Evolutionary conservation across 2,888 invertebrate species (phyloP).

Genomic region (Laspeyria flexula): DNA sequence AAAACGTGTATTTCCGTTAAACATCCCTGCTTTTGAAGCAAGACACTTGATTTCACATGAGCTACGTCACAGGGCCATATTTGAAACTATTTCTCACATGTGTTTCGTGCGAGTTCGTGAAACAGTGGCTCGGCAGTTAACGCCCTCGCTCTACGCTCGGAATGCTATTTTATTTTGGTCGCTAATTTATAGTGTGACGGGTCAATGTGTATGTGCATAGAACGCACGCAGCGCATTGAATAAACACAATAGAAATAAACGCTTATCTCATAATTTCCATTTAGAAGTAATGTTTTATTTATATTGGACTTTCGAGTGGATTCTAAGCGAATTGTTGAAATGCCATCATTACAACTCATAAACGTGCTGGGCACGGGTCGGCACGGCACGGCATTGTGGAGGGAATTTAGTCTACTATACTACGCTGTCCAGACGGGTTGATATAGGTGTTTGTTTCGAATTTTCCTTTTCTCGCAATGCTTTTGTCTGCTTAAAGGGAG

Average conservation of each 20-base stretch:
- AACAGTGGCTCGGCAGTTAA: conserved; percentile 52
- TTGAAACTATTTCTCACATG: conserved; percentile 42
- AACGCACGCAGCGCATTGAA: conserved; percentile 36
- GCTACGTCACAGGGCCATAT: conserved; percentile 12
- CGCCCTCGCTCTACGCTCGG: conserved; percentile 55
- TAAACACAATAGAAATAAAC: conserved; percentile 50
- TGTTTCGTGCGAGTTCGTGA: conserved; percentile 22
- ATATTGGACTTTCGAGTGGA: conserved; percentile 21
- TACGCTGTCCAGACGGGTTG: too few species aligned
- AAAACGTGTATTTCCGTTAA: conserved; percentile 1
- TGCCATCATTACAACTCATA: too few species aligned
- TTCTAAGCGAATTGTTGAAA: not conserved
- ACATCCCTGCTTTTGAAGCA: conserved; percentile 4
- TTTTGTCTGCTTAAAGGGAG: too few species aligned
- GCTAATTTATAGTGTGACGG: conserved; percentile 69
- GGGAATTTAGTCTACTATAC: too few species aligned
- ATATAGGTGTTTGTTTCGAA: too few species aligned
- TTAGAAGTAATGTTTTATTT: conserved; percentile 41
- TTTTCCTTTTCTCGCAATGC: too few species aligned
- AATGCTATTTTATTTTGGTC: conserved; percentile 71
- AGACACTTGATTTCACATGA: conserved; percentile 13
- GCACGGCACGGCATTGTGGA: too few species aligned
- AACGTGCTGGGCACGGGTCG: too few species aligned
- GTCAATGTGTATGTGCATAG: conserved; percentile 41
- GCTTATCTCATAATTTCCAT: conserved; percentile 43